phyloP scores from a whole-genome alignment of 2,888 invertebrate genomes.

The Pherbina coryleti region DNA sequence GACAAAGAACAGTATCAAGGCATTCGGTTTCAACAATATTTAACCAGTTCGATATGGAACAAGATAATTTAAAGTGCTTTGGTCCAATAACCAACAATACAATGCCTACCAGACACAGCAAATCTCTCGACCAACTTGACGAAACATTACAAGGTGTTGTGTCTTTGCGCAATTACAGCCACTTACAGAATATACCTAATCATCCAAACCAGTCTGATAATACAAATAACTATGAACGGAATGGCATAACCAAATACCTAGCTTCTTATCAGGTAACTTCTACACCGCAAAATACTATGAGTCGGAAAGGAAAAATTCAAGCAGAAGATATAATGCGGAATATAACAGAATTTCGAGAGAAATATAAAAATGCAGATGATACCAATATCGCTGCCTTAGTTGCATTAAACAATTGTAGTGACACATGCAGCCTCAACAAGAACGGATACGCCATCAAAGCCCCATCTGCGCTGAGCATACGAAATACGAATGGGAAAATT shows the following conservation, averaged over 20 bases:
- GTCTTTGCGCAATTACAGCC: conserved; percentile 59
- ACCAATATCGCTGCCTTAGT: conserved; percentile 48
- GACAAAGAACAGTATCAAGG: conserved; percentile 70
- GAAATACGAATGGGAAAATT: conserved; percentile 56
- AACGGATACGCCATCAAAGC: conserved; percentile 21
- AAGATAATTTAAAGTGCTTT: conserved; percentile 60
- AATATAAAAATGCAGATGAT: conserved; percentile 74
- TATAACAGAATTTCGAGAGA: conserved; percentile 75
- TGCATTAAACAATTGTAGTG: conserved; percentile 45
- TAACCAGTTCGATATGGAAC: conserved; percentile 64
- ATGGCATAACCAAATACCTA: neutral
- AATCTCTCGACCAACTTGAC: conserved; percentile 83
- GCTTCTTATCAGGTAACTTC: conserved; percentile 25
- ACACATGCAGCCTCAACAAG: conserved; percentile 3
- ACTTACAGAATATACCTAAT: conserved; percentile 32
- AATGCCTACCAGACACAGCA: conserved; percentile 82
- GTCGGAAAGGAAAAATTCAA: conserved; percentile 63
- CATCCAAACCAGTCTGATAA: neutral
- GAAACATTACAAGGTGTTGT: conserved; percentile 66
- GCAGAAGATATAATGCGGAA: conserved; percentile 74
- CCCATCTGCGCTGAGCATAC: neutral
- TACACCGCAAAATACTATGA: conserved; percentile 48
- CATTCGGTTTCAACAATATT: conserved; percentile 72
- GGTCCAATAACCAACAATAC: conserved; percentile 70
- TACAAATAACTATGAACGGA: neutral